Conservation (phyloP, 2,888 invertebrate genomes). For the Nebria brevicollis region DNA sequence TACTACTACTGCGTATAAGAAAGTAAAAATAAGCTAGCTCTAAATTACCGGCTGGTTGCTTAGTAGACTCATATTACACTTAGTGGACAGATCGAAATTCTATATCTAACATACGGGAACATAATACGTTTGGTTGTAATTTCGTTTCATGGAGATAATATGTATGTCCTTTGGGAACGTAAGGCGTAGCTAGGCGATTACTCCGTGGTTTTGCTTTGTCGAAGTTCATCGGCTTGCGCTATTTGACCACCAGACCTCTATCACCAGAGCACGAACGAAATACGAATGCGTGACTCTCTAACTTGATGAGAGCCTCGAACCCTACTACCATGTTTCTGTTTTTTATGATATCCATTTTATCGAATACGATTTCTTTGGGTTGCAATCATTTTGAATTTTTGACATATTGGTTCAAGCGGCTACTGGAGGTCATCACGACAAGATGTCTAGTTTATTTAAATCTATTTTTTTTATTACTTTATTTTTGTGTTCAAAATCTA, state of each 20-base stretch:
- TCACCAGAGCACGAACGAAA: not conserved
- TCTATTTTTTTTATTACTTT: slow-evolving; percentile 11
- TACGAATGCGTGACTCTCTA: slow-evolving; percentile 18
- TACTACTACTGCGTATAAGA: too few relatives aligned
- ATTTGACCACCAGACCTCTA: not conserved
- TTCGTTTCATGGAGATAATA: not conserved
- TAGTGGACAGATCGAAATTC: not conserved
- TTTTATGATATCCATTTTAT: slow-evolving; percentile 34
- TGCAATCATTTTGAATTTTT: slow-evolving; percentile 37
- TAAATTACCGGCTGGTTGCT: not conserved
- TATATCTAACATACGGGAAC: not conserved
- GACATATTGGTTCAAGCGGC: slow-evolving; percentile 33
- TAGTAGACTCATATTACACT: not conserved
- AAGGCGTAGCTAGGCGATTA: not conserved
- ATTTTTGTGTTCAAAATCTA: not conserved
- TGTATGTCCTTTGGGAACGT: not conserved
- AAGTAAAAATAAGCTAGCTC: not conserved
- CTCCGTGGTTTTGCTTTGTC: not conserved
- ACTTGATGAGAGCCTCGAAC: not conserved
- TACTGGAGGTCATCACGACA: slow-evolving; percentile 13
- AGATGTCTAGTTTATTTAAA: not conserved
- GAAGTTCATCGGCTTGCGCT: slow-evolving; percentile 4
- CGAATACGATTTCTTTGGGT: slow-evolving; percentile 10
- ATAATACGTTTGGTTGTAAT: slow-evolving; percentile 10
- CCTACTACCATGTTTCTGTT: slow-evolving; percentile 9